A percentile compares a stretch with the other conserved stretches of the same genome.
Conservation (phyloP, 1,140 invertebrate genomes). For the Pseudoatta argentina region DNA sequence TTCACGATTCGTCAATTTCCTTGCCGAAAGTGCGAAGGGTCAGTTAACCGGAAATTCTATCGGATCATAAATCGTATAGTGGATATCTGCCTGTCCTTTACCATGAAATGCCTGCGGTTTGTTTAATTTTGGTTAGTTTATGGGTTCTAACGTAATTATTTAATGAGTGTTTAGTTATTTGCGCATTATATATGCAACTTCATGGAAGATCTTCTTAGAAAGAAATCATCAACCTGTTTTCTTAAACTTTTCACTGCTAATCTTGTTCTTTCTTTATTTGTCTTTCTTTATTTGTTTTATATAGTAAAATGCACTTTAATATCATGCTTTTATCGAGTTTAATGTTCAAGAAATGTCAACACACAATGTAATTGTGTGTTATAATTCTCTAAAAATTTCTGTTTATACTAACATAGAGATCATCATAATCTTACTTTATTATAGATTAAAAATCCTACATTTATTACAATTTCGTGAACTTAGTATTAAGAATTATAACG, state of each 20-base stretch:
- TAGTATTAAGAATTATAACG: background rate
- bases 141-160: background rate
- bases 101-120: slow-evolving; percentile 63
- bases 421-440: background rate
- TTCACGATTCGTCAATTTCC: slow-evolving; percentile 67
- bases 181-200: background rate
- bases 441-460: background rate
- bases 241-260: background rate
- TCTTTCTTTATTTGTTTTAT: background rate
- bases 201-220: background rate
- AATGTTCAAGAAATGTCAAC: background rate
- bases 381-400: background rate
- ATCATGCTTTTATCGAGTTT: background rate
- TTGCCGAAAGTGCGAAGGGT: slow-evolving; percentile 66
- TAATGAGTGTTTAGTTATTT: slow-evolving; percentile 17
- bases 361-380: background rate
- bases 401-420: background rate
- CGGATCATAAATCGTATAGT: slow-evolving; percentile 42
- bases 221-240: background rate
- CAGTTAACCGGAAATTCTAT: slow-evolving; percentile 69
- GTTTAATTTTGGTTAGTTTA: slow-evolving; percentile 32
- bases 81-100: slow-evolving; percentile 23
- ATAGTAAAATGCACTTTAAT: background rate
- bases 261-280: background rate
- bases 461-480: background rate